These are phyloP conservation scores for Agonopterix subpropinquella DNA, from an alignment of 2,888 invertebrate genomes.

Conservation along the genomic window DNA sequence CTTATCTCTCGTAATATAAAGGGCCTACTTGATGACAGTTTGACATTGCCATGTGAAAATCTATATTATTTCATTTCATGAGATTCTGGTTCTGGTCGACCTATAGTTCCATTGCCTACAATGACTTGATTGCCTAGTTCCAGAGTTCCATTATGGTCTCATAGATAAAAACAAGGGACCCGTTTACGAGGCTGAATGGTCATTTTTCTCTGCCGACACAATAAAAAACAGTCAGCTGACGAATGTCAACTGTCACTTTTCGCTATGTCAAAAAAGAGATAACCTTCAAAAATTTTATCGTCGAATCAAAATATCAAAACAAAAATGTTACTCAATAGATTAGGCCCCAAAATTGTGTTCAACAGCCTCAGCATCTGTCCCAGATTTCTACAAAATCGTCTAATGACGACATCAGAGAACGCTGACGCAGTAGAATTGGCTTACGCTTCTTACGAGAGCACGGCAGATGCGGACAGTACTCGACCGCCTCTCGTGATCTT, in stretches of 20 bases:
- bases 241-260: not conserved
- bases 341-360: constrained; percentile 27
- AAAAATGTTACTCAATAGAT: constrained; percentile 42
- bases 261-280: constrained; percentile 15
- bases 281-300: constrained; percentile 22
- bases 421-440: constrained; percentile 78
- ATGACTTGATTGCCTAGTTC: no score
- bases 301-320: constrained; percentile 9
- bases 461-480: constrained; percentile 33
- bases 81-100: no score
- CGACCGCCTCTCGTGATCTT: constrained; percentile 85
- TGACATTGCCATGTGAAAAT: no score
- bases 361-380: constrained; percentile 19
- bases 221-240: no score
- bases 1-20: no score
- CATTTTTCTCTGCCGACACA: no score
- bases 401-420: constrained; percentile 35
- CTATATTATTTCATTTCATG: no score
- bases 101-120: no score
- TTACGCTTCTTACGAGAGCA: constrained; percentile 80
- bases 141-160: no score
- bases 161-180: no score
- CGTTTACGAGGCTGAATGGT: no score
- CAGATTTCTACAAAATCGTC: constrained; percentile 26
- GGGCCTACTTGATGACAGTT: no score